A percentile compares a stretch with the other conserved stretches of the same genome.
Evolutionary conservation across 64 coral and sea anemone species (phyloP).

Genomic region (Montipora sp.): DNA sequence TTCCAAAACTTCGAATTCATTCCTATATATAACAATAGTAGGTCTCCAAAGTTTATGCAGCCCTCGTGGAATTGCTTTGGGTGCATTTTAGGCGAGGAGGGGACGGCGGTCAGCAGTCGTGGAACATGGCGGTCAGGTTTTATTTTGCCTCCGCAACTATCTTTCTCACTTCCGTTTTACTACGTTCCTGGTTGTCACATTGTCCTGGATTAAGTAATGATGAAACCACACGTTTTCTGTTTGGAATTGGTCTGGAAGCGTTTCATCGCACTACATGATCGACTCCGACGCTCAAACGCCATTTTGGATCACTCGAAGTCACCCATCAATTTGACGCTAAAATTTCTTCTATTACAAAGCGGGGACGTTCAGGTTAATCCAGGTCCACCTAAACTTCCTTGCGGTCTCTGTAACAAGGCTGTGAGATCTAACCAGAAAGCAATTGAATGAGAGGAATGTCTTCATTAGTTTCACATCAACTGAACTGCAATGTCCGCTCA

Average conservation of each 20-base stretch:
- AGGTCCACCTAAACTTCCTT: conserved; percentile 43
- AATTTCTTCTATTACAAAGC: conserved; percentile 8
- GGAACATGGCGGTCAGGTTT: conserved; percentile 10
- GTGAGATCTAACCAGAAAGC: conserved; percentile 48
- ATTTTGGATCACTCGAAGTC: conserved; percentile 12
- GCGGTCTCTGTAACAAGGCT: conserved; percentile 41
- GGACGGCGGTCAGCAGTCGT: neutral
- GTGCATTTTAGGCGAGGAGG: no score
- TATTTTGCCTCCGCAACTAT: neutral
- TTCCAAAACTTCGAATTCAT: no score
- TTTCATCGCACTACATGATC: neutral
- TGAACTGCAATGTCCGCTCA: conserved; percentile 29
- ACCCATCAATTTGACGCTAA: neutral
- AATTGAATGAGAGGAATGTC: conserved; percentile 52
- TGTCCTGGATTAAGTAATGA: neutral
- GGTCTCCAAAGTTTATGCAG: no score
- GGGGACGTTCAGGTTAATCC: conserved; percentile 32
- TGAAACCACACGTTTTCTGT: neutral
- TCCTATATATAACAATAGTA: no score
- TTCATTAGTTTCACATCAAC: conserved; percentile 35
- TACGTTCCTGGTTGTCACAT: conserved; percentile 1
- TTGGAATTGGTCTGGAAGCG: neutral
- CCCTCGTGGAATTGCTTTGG: no score
- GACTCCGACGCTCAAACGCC: neutral
- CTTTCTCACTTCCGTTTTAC: neutral